Conservation (phyloP, 2,888 invertebrate genomes). For the Lepeophtheirus nordmannii region DNA sequence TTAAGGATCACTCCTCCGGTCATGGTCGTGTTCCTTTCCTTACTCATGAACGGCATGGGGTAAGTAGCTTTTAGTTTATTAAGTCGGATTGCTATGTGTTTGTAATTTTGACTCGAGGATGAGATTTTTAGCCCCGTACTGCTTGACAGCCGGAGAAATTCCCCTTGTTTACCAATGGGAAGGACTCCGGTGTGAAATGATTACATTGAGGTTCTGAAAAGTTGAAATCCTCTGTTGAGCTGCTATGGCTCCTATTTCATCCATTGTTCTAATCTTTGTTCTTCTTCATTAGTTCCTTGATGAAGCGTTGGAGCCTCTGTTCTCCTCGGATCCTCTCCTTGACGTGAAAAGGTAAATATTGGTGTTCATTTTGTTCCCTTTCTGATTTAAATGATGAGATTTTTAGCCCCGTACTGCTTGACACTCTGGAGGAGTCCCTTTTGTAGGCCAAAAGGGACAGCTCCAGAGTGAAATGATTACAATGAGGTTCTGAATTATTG, state of each 20-base stretch:
- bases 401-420: conserved; percentile 9
- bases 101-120: too few species aligned
- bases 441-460: not conserved
- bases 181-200: not conserved
- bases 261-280: not conserved
- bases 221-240: not conserved
- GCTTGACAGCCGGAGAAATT: not conserved
- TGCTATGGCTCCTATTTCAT: not conserved
- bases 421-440: not conserved
- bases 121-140: not conserved
- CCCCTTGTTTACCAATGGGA: not conserved
- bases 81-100: too few species aligned
- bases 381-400: not conserved
- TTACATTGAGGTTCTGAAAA: not conserved
- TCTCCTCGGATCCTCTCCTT: not conserved
- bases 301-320: not conserved
- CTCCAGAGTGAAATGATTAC: not conserved
- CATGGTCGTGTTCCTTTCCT: too few species aligned
- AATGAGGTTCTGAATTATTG: not conserved
- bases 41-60: too few species aligned
- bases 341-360: not conserved
- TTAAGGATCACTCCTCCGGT: too few species aligned
- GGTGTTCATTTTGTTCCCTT: not conserved
- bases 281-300: not conserved
- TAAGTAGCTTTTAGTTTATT: too few species aligned